These are phyloP conservation scores for Rhinogobio ventralis DNA, from an alignment of 2,797 vertebrate genomes.

Conservation along the genomic window DNA sequence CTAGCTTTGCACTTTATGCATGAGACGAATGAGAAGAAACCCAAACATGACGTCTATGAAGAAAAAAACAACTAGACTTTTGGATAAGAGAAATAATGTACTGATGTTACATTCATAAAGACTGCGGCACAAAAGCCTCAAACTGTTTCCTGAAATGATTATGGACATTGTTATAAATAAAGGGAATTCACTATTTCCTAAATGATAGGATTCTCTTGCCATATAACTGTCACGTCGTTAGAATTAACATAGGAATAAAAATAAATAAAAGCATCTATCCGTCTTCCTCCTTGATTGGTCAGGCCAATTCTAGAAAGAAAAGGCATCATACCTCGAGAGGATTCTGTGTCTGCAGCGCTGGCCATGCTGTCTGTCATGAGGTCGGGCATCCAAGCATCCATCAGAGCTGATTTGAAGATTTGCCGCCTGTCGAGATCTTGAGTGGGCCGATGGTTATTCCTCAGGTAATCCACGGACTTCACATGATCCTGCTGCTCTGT, in stretches of 20 bases:
- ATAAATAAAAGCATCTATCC: not conserved
- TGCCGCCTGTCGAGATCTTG: conserved; percentile 85
- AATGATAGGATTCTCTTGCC: not conserved
- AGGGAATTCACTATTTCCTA: not conserved
- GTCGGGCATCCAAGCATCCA: conserved; percentile 92
- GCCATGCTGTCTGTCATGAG: conserved; percentile 82
- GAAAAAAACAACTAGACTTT: conserved; percentile 33
- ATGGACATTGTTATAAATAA: not conserved
- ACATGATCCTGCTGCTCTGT: conserved; percentile 99
- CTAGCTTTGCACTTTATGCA: conserved; percentile 32
- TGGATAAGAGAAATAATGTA: conserved; percentile 6
- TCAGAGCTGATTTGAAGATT: conserved; percentile 92
- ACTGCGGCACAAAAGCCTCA: not conserved
- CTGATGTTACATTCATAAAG: conserved; percentile 18
- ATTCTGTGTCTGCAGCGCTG: conserved; percentile 87
- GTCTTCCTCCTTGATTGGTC: not conserved
- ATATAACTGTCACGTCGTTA: not conserved
- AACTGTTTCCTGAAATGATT: not conserved
- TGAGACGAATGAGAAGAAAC: conserved; percentile 31
- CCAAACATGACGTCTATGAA: conserved; percentile 41
- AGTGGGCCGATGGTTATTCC: conserved; percentile 95
- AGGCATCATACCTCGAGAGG: conserved; percentile 86
- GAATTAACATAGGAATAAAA: not conserved
- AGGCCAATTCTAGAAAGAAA: not conserved
- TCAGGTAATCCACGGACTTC: conserved; percentile 96